These are phyloP conservation scores for Myopa testacea DNA, from an alignment of 2,888 invertebrate genomes.

Conservation along the genomic window DNA sequence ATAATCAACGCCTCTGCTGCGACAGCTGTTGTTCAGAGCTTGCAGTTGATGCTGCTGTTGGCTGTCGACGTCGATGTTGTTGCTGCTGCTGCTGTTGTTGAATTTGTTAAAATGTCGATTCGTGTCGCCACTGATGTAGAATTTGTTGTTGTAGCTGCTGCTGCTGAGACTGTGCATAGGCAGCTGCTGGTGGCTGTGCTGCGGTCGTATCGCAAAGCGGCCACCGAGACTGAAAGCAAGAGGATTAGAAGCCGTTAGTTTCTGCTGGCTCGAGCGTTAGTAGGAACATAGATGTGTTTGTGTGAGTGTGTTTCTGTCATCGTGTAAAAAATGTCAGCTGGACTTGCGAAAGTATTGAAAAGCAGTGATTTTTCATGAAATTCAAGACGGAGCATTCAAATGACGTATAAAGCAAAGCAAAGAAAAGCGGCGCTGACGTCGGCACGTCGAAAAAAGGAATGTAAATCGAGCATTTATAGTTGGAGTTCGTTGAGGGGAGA, in stretches of 20 bases:
- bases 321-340: conserved; percentile 10
- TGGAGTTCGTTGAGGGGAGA: too few species aligned
- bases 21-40: conserved; percentile 34
- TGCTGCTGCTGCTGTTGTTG: conserved; percentile 40
- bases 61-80: conserved; percentile 29
- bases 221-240: conserved; percentile 61
- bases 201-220: conserved; percentile 66
- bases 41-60: conserved; percentile 34
- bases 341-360: background rate
- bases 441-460: too few species aligned
- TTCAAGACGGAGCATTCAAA: background rate
- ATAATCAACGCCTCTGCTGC: conserved; percentile 40
- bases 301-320: conserved; percentile 26
- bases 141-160: conserved; percentile 53
- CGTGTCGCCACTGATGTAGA: conserved; percentile 51
- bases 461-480: too few species aligned
- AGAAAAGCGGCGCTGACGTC: too few species aligned
- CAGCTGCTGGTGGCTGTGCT: conserved; percentile 64
- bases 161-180: conserved; percentile 58
- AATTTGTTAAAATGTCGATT: conserved; percentile 7
- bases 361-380: conserved; percentile 7
- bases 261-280: background rate
- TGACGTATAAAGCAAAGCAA: background rate
- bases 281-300: conserved; percentile 28
- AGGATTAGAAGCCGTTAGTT: background rate